Conservation (phyloP, 2,113 vertebrate species). For the Gavia stellata region DNA sequence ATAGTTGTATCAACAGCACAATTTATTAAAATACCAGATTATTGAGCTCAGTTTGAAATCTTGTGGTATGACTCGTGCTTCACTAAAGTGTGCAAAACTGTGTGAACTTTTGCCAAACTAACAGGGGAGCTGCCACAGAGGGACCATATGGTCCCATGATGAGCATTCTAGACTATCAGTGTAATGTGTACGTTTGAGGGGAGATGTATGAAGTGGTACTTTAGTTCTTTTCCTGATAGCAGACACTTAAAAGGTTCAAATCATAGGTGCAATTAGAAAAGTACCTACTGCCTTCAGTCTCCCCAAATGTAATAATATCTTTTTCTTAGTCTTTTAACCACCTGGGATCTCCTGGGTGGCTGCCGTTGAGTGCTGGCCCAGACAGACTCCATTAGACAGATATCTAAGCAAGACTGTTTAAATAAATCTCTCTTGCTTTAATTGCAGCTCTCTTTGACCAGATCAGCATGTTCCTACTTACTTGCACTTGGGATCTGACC, state of each 20-base stretch:
- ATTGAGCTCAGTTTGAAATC: not conserved
- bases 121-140: not conserved
- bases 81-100: not conserved
- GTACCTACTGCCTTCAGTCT: not conserved
- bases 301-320: not conserved
- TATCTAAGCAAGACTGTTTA: not conserved
- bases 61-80: not conserved
- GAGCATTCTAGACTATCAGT: not conserved
- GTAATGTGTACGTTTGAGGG: not conserved
- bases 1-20: not conserved
- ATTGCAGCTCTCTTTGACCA: not conserved
- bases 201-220: not conserved
- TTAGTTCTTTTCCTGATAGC: not conserved
- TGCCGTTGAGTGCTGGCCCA: not conserved
- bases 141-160: not conserved
- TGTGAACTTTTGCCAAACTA: not conserved
- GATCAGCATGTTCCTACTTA: not conserved
- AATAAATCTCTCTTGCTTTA: not conserved
- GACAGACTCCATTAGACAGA: not conserved
- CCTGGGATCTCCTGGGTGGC: not conserved
- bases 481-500: not conserved
- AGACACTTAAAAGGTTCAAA: not conserved
- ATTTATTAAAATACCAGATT: not conserved
- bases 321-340: not conserved
- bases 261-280: not conserved